Evolutionary conservation across 1,140 invertebrate species (phyloP).

Genomic region (Tetranychus cinnabarinus): DNA sequence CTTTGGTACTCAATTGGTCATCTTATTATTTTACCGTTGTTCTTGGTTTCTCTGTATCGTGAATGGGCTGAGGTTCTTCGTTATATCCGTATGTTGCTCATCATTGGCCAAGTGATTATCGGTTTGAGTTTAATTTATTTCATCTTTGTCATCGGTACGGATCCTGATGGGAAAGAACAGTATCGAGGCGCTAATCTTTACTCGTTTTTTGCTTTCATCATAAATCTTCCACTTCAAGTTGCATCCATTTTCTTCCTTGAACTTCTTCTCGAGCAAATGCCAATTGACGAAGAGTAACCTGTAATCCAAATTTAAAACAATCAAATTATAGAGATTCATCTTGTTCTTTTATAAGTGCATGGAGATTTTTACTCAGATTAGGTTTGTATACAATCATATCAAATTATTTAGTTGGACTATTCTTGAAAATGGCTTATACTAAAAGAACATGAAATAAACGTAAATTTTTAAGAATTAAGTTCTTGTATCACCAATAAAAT

Average conservation of each 20-base stretch:
- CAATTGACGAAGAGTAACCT: neutral
- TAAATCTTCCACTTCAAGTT: neutral
- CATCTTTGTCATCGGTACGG: neutral
- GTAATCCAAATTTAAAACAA: no score
- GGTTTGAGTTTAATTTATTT: neutral
- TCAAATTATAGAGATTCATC: no score
- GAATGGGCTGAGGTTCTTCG: neutral
- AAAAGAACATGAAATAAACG: no score
- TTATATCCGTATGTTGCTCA: neutral
- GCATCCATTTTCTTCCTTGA: neutral
- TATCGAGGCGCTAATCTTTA: neutral
- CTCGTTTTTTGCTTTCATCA: neutral
- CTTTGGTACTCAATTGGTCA: neutral
- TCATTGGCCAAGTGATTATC: neutral
- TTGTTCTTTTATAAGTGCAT: no score
- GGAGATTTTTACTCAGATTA: no score
- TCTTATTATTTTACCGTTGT: neutral
- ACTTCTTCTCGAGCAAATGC: neutral
- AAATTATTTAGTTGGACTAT: no score
- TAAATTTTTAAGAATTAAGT: no score
- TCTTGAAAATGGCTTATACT: no score
- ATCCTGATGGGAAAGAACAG: neutral
- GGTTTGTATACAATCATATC: no score
- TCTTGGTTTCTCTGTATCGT: neutral
- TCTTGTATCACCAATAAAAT: no score